Evolutionary conservation across 2,797 vertebrate species (phyloP).

Genomic region (Hippoglossus hippoglossus): DNA sequence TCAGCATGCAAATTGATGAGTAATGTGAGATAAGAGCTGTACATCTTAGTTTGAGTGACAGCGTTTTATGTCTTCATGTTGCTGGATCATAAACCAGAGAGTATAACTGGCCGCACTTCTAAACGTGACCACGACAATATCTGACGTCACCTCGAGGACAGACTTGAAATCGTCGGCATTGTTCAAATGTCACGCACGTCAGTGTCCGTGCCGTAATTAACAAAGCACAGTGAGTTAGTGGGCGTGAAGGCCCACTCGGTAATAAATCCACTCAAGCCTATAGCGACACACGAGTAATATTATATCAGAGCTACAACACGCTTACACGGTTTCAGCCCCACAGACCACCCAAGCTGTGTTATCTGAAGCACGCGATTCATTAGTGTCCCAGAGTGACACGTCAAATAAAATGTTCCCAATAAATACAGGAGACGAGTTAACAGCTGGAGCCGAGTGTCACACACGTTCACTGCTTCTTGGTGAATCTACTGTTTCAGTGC

Average conservation of each 20-base stretch:
- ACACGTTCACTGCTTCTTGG: conserved; percentile 9
- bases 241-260: background rate
- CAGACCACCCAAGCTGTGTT: background rate
- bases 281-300: conserved; percentile 3
- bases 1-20: conserved; percentile 43
- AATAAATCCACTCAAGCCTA: conserved; percentile 13
- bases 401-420: background rate
- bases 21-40: conserved; percentile 12
- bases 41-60: conserved; percentile 41
- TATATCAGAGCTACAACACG: background rate
- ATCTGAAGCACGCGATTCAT: conserved; percentile 2
- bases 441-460: conserved; percentile 2
- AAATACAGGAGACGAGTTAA: conserved; percentile 14
- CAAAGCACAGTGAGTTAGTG: conserved; percentile 1
- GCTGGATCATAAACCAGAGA: conserved; percentile 35
- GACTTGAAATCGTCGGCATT: conserved; percentile 20
- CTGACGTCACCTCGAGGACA: conserved; percentile 24
- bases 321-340: background rate
- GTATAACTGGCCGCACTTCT: conserved; percentile 7
- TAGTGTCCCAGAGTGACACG: background rate
- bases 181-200: conserved; percentile 2
- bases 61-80: conserved; percentile 22
- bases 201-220: conserved; percentile 11
- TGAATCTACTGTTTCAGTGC: background rate
- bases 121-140: conserved; percentile 17